These are phyloP conservation scores for Trididemnum nubilum DNA, from an alignment of 23 tunicate genomes.

Conservation along the genomic window DNA sequence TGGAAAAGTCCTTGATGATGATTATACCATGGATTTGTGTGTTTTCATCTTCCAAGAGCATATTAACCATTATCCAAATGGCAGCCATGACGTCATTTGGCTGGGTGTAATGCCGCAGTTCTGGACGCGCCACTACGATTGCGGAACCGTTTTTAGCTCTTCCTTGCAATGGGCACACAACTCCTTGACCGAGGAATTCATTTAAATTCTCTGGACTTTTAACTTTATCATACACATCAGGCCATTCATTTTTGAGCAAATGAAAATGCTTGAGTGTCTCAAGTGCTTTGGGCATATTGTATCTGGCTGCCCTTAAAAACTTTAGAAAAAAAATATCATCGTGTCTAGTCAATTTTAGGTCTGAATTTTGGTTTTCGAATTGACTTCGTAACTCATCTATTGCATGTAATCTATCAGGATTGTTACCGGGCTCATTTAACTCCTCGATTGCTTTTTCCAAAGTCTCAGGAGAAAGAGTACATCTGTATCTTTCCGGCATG, in stretches of 20 bases:
- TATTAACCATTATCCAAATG: slow-evolving; percentile 30
- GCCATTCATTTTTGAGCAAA: slow-evolving; percentile 31
- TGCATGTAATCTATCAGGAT: slow-evolving; percentile 28
- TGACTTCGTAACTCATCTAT: slow-evolving; percentile 36
- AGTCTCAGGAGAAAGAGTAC: slow-evolving; percentile 27
- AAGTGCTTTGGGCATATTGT: slow-evolving; percentile 41
- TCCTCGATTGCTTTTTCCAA: slow-evolving; percentile 56
- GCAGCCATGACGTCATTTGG: slow-evolving; percentile 45
- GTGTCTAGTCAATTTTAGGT: not conserved
- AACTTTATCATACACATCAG: slow-evolving; percentile 67
- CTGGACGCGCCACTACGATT: slow-evolving; percentile 56
- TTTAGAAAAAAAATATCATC: slow-evolving; percentile 54
- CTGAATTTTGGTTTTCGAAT: slow-evolving; percentile 5
- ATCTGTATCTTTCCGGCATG: not conserved
- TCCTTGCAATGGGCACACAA: slow-evolving; percentile 36
- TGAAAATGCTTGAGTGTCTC: slow-evolving; percentile 44
- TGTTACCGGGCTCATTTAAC: slow-evolving; percentile 60
- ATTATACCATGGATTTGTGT: slow-evolving; percentile 67
- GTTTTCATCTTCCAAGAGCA: slow-evolving; percentile 61
- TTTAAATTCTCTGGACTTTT: slow-evolving; percentile 54
- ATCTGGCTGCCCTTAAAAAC: slow-evolving; percentile 71
- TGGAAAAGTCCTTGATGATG: slow-evolving; percentile 45
- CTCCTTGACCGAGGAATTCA: slow-evolving; percentile 38
- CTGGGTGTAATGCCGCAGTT: slow-evolving; percentile 3
- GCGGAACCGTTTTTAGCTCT: slow-evolving; percentile 56